phyloP scores from a whole-genome alignment of 2,888 invertebrate species.

The Hipparchia semele region DNA sequence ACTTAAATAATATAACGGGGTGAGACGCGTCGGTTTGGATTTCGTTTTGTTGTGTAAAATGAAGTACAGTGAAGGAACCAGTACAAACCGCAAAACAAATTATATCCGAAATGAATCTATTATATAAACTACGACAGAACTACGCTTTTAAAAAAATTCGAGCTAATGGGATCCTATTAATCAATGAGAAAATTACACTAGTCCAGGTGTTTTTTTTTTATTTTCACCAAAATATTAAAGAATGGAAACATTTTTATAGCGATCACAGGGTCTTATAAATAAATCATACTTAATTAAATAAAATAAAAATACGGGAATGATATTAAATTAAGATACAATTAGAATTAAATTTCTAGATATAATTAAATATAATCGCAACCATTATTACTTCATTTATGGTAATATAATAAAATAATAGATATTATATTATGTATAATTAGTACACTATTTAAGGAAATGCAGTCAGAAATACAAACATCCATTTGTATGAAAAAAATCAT shows the following conservation, averaged over 20 bases:
- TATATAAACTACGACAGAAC: no score
- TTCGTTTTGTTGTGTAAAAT: no score
- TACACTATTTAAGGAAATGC: background rate
- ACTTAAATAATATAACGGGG: no score
- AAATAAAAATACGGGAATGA: background rate
- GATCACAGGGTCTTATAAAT: constrained; percentile 3
- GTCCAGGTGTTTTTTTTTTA: background rate
- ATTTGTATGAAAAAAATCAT: background rate
- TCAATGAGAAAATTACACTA: background rate
- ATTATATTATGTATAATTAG: no score
- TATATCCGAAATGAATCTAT: no score
- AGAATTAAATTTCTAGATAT: background rate
- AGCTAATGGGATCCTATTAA: no score
- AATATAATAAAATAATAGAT: background rate
- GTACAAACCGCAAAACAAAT: no score
- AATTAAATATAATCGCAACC: background rate
- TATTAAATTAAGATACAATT: background rate
- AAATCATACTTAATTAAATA: background rate
- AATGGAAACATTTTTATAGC: background rate
- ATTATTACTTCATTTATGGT: background rate
- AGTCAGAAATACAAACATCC: background rate
- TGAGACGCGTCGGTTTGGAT: no score
- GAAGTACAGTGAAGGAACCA: no score
- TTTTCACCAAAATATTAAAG: background rate
- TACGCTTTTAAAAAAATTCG: no score